Evolutionary conservation across 2,888 invertebrate species (phyloP), one percentile per base, ranked within the genome.

Genomic region (Chironomus riparius): DNA sequence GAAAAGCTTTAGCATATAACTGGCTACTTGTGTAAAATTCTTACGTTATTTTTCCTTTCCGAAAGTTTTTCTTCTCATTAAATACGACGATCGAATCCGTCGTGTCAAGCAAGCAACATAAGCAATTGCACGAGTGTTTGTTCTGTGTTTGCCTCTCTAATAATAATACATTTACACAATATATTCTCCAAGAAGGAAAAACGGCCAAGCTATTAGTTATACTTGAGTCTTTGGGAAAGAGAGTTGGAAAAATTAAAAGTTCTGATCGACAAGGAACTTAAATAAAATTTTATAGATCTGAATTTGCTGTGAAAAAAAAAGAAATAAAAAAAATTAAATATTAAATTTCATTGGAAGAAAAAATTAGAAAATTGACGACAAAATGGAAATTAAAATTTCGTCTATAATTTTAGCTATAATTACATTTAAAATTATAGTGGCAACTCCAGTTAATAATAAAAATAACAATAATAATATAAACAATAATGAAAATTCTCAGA

Each of bases 221-320:
- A 24, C 38, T 47, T 38, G 62, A 74, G 68, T 48, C 74, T 65
- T 74, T 47, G 74, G 62, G 47, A 62, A 74, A 74, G 74, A 74
- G 68, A 74, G 74, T 74, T 74, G 74, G 74, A 68, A 74, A 68
- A 65, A 28, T 72, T 28, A 38, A 72, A 61, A 72, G 38, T 72
- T 72, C 24, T 65, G 56, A 56, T 56, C 56, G 38, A 38, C 38
- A 56, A 6, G 2, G 15, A 18, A 7, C n/a, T 56, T 2, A 18
- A 18, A 12, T 15, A 5, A 1, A 18, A 5, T 56, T 56, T 56
- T 56, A n/a, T 15, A 15, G n/a, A n/a, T 56, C n/a, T 56, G 18
- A n/a, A n/a, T 50, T 50, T 50, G 6, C 12, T 48, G 12, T 48
- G 48, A 48, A 18, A 18, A 18, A 18, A 18, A 62, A 18, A 18